These are phyloP conservation scores for Ctenochaetus hawaiiensis DNA, from an alignment of 2,797 vertebrate species.

Conservation along the genomic window DNA sequence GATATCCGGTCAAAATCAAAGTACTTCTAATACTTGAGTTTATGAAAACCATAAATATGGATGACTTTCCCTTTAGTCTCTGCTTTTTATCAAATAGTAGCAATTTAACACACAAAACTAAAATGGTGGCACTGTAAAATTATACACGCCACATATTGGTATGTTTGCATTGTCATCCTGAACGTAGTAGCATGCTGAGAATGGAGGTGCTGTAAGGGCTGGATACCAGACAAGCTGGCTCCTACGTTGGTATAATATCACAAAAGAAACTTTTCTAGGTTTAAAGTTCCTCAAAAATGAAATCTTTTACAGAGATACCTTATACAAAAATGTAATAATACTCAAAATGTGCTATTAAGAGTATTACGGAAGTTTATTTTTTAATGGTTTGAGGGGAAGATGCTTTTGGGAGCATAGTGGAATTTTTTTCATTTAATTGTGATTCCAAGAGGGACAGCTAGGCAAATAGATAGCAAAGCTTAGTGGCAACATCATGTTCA, in stretches of 20 bases:
- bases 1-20: background rate
- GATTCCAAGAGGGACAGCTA: accelerated
- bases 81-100: background rate
- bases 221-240: background rate
- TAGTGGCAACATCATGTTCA: background rate
- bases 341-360: too few relatives aligned
- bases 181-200: background rate
- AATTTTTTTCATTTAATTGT: too few relatives aligned
- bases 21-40: background rate
- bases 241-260: too few relatives aligned
- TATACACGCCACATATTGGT: background rate
- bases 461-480: background rate
- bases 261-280: too few relatives aligned
- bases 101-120: background rate
- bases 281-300: too few relatives aligned
- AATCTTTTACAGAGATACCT: too few relatives aligned
- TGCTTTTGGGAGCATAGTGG: too few relatives aligned
- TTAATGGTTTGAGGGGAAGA: too few relatives aligned
- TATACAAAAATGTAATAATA: too few relatives aligned
- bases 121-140: background rate
- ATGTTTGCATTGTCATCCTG: background rate
- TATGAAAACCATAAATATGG: background rate
- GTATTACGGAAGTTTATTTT: too few relatives aligned
- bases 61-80: background rate
- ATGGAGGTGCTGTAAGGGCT: background rate